Evolutionary conservation across 2,113 vertebrate species (phyloP), one percentile per base, ranked within the genome.

Genomic region (Erinaceus europaeus): DNA sequence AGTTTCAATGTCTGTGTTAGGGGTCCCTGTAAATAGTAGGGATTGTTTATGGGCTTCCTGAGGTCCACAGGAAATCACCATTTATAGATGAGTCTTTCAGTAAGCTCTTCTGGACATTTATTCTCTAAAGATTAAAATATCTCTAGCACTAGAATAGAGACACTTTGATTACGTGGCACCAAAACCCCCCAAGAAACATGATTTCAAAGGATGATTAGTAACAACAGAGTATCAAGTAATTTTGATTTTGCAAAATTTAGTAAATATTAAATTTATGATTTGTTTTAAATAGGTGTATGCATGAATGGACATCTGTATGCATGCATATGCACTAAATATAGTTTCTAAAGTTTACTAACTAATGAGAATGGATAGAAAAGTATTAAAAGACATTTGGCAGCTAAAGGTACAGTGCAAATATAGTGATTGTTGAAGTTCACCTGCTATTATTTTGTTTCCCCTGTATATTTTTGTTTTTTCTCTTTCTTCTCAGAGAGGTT

Each of bases 141-240:
- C 80, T 78, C 61, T 57, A 40, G 84, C 46, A 64, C 57, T 77
- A 42, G 29, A 84, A 68, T 84, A 78, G 71, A 74, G 69, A 59
- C 61, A 84, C 62, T 65, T 90, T 91, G 92, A 86, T 90, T 90
- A 78, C 75, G 65, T 78, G 65, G 80, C 82, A 93, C 77, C 40
- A 38, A n/a, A 57, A n/a, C n/a, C n/a, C n/a, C n/a, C n/a, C n/a
- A n/a, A n/a, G n/a, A n/a, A n/a, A n/a, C n/a, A n/a, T 59, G 64
- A 67, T 67, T 40, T 86, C n/a, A 83, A 55, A n/a, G 25, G 23
- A 74, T 73, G 38, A 74, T 86, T 57, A 82, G 57, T 65, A 10
- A 27, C 32, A 42, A 52, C n/a, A n/a, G n/a, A n/a, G n/a, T n/a
- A n/a, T n/a, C n/a, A n/a, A n/a, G n/a, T n/a, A n/a, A n/a, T n/a